Evolutionary conservation across 2,888 invertebrate genomes (phyloP).

Genomic region (Epistrophe eligans): DNA sequence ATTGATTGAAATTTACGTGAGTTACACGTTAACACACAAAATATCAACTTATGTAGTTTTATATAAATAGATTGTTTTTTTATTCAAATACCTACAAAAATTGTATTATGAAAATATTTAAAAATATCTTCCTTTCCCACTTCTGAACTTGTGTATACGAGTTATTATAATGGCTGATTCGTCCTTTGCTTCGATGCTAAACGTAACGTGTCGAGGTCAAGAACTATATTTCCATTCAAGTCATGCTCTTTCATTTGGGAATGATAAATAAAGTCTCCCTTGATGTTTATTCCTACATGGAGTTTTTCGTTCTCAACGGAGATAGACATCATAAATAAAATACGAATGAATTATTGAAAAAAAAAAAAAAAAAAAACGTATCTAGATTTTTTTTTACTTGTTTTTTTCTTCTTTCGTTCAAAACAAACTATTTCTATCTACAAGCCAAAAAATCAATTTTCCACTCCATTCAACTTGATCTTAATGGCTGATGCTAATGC

Average conservation of each 20-base stretch:
- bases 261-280: slow-evolving; percentile 16
- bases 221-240: slow-evolving; percentile 1
- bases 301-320: not conserved
- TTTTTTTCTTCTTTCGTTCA: slow-evolving; percentile 17
- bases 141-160: not conserved
- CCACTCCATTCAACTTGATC: slow-evolving; percentile 63
- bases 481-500: slow-evolving; percentile 18
- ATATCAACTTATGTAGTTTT: too few relatives aligned
- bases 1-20: too few relatives aligned
- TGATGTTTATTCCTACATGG: slow-evolving; percentile 10
- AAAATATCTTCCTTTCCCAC: not conserved
- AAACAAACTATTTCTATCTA: slow-evolving; percentile 14
- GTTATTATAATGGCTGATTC: not conserved
- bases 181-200: not conserved
- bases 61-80: too few relatives aligned
- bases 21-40: too few relatives aligned
- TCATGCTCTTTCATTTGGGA: not conserved
- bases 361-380: slow-evolving; percentile 41
- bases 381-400: slow-evolving; percentile 21
- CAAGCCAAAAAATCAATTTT: slow-evolving; percentile 53
- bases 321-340: slow-evolving; percentile 38
- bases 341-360: slow-evolving; percentile 55
- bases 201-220: slow-evolving; percentile 6
- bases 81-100: too few relatives aligned
- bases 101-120: not conserved